phyloP scores from a whole-genome alignment of 2,797 vertebrate genomes.

The Pangasius mekongensis region DNA sequence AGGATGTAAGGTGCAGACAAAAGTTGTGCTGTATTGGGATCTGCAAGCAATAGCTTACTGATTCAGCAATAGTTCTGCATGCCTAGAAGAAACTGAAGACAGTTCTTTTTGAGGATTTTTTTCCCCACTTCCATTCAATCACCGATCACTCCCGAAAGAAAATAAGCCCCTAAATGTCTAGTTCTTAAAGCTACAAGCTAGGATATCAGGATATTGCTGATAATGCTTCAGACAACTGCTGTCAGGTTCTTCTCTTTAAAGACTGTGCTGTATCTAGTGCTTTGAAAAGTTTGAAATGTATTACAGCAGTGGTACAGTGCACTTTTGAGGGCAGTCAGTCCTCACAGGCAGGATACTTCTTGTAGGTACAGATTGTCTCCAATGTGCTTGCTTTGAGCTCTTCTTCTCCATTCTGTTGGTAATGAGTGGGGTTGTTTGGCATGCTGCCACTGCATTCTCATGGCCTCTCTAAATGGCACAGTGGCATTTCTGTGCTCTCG shows the following conservation, averaged over 20 bases:
- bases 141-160: background rate
- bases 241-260: slow-evolving; percentile 8
- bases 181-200: background rate
- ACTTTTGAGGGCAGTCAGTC: background rate
- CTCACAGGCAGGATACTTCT: background rate
- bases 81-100: background rate
- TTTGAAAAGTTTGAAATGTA: slow-evolving; percentile 19
- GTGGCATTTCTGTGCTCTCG: slow-evolving; percentile 33
- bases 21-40: background rate
- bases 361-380: slow-evolving; percentile 15
- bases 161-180: background rate
- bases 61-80: slow-evolving; percentile 12
- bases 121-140: background rate
- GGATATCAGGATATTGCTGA: background rate
- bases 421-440: slow-evolving; percentile 24
- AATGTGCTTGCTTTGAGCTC: background rate
- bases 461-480: slow-evolving; percentile 42
- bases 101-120: background rate
- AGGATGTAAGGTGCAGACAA: background rate
- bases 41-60: slow-evolving; percentile 6
- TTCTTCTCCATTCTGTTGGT: slow-evolving; percentile 25
- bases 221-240: background rate
- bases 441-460: slow-evolving; percentile 6
- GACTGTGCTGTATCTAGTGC: background rate
- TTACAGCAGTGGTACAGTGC: slow-evolving; percentile 2